Evolutionary conservation across 2,888 invertebrate genomes (phyloP).

Genomic region (Lasioglossum leucozonium): DNA sequence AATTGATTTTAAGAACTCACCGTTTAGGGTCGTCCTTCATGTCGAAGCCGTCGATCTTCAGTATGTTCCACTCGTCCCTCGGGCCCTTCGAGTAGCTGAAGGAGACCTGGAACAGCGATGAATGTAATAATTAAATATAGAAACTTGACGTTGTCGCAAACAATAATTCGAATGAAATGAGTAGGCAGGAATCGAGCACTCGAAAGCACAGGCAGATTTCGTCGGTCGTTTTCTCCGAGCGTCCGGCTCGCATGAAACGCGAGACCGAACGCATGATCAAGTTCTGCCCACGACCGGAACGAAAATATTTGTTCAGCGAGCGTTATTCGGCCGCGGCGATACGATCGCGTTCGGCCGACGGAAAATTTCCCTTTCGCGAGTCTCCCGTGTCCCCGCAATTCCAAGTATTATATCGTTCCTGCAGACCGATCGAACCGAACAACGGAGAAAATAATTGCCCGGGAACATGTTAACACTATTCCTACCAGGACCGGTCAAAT

Average conservation of each 20-base stretch:
- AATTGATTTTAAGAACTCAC: constrained; percentile 81
- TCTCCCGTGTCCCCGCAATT: not conserved
- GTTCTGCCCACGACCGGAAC: constrained; percentile 47
- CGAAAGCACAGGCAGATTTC: not conserved
- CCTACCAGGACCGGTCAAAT: too few relatives aligned
- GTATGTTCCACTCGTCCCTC: constrained; percentile 93
- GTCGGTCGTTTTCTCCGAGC: constrained; percentile 1
- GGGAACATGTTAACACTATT: constrained; percentile 8
- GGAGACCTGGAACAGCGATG: constrained; percentile 88
- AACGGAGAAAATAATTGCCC: constrained; percentile 8
- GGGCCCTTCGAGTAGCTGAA: constrained; percentile 92
- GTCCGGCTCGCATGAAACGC: constrained; percentile 49
- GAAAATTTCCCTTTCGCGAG: constrained; percentile 17
- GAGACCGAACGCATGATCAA: constrained; percentile 60
- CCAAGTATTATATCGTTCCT: not conserved
- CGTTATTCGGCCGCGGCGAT: constrained; percentile 27
- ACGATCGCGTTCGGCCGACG: constrained; percentile 16
- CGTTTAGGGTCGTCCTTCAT: constrained; percentile 93
- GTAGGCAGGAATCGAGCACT: not conserved
- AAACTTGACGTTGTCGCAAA: not conserved
- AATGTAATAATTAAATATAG: not conserved
- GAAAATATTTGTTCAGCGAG: constrained; percentile 69
- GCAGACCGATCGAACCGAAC: not conserved
- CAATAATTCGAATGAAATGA: not conserved
- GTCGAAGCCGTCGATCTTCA: constrained; percentile 94